Percentiles rank a stretch among this genome's conserved stretches.
Evolutionary conservation across 1,140 invertebrate species (phyloP).

Genomic region (Papilio polytes): DNA sequence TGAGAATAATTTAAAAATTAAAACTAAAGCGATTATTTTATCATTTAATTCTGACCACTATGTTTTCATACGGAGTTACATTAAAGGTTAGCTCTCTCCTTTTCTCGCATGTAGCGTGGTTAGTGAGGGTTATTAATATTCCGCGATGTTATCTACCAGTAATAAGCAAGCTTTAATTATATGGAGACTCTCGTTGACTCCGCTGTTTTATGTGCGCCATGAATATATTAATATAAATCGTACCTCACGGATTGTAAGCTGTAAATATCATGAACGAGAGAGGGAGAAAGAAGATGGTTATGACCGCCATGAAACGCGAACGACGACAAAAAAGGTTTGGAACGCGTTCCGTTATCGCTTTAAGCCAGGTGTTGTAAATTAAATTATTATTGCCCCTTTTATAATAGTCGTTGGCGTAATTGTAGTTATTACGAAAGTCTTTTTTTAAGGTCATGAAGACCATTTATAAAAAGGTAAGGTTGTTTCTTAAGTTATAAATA

Average conservation of each 20-base stretch:
- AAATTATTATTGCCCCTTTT: slow-evolving; percentile 56
- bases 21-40: slow-evolving; percentile 27
- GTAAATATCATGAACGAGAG: slow-evolving; percentile 32
- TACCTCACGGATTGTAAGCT: slow-evolving; percentile 31
- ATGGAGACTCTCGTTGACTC: slow-evolving; percentile 54
- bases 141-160: slow-evolving; percentile 58
- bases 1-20: slow-evolving; percentile 38
- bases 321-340: slow-evolving; percentile 49
- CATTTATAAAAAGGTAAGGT: slow-evolving; percentile 8
- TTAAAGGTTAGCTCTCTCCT: slow-evolving; percentile 21
- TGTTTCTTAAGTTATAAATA: not conserved
- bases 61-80: slow-evolving; percentile 2
- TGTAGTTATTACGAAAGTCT: slow-evolving; percentile 41
- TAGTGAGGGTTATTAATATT: slow-evolving; percentile 56
- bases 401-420: slow-evolving; percentile 45
- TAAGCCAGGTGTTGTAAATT: slow-evolving; percentile 55
- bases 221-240: slow-evolving; percentile 65
- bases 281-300: slow-evolving; percentile 50
- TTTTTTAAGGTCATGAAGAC: slow-evolving; percentile 17
- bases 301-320: slow-evolving; percentile 46
- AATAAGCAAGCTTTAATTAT: slow-evolving; percentile 65
- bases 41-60: slow-evolving; percentile 4
- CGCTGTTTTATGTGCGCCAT: slow-evolving; percentile 57
- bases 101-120: slow-evolving; percentile 2
- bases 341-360: slow-evolving; percentile 47